Percentiles rank a stretch among this genome's conserved stretches.
phyloP scores from a whole-genome alignment of 2,797 vertebrate genomes.

The Spizella passerina region DNA sequence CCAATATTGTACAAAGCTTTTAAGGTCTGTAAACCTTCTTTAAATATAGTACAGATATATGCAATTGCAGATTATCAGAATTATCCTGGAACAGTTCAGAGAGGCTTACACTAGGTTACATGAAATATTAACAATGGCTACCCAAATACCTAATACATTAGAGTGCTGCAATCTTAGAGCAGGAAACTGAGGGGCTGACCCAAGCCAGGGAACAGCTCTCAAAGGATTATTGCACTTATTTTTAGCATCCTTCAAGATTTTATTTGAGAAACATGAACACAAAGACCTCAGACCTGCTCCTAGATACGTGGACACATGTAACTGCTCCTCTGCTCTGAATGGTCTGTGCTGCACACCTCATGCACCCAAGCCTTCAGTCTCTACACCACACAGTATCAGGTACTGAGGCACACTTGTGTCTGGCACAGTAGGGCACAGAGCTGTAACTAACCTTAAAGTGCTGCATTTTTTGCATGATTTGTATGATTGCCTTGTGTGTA shows the following conservation, averaged over 20 bases:
- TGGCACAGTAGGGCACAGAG: not conserved
- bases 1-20: conserved; percentile 10
- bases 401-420: not conserved
- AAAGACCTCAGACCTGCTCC: conserved; percentile 7
- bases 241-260: not conserved
- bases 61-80: conserved; percentile 48
- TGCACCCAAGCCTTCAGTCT: not conserved
- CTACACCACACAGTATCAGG: not conserved
- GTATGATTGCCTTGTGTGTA: not conserved
- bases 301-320: not conserved
- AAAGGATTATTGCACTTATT: not conserved
- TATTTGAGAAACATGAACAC: not conserved
- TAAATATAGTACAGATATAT: conserved; percentile 13
- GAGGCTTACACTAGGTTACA: not conserved
- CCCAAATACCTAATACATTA: conserved; percentile 13
- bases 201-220: not conserved
- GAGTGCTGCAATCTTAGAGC: not conserved
- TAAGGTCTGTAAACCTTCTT: conserved; percentile 11
- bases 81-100: conserved; percentile 42
- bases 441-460: not conserved
- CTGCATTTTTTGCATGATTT: conserved; percentile 2
- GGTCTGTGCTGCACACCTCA: not conserved
- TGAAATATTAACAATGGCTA: conserved; percentile 24
- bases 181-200: not conserved
- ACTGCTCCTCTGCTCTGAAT: not conserved